Evolutionary conservation across 35 echinoderm and acorn worm species (phyloP), one percentile per base, ranked within the genome.

Genomic region (Nesometra sesokonis): DNA sequence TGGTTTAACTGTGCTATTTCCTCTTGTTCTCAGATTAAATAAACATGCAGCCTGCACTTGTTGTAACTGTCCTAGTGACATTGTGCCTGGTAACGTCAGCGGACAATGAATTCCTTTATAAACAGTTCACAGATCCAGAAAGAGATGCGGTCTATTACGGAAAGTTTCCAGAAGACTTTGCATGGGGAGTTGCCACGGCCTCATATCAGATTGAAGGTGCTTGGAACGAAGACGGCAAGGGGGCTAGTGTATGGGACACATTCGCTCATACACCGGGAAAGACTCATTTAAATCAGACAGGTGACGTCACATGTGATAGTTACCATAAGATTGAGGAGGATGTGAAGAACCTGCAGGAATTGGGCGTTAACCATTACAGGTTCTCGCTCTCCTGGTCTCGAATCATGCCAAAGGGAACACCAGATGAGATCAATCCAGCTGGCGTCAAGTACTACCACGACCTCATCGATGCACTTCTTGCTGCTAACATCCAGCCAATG

Each of bases 121-220:
- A 91, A 30, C 77, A 90, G 32, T 97, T 97, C 78, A 78, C 88
- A 32, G 89, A 97, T 34, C 91, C 94, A 0, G 89, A 91, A 31
- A 30, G 91, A 46, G 94, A 97, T 84, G n/a, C 82, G 21, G 87
- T 97, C 38, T 76, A 93, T 17, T 86, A 86, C 29, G 94, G 91
- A 19, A 93, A 86, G 0, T 97, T 97, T 36, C 94, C 91, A 0
- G 57, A 83, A 13, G 91, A 88, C 84, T 97, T 97, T 40, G 47
- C 85, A 4, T 97, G 94, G 94, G 92, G 91, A 11, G 84, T 82
- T 35, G 91, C 94, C 17, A 97, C 95, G n/a, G 83, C 91, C 15
- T 84, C 95, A n/a, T 97, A 97, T 35, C 95, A 93, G 83, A 91
- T 97, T 29, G 95, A 97, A 86, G 95, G 95, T 36, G 95, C 86